Evolutionary conservation across 2,113 vertebrate genomes (phyloP).

Genomic region (Tachuris rubrigastra): DNA sequence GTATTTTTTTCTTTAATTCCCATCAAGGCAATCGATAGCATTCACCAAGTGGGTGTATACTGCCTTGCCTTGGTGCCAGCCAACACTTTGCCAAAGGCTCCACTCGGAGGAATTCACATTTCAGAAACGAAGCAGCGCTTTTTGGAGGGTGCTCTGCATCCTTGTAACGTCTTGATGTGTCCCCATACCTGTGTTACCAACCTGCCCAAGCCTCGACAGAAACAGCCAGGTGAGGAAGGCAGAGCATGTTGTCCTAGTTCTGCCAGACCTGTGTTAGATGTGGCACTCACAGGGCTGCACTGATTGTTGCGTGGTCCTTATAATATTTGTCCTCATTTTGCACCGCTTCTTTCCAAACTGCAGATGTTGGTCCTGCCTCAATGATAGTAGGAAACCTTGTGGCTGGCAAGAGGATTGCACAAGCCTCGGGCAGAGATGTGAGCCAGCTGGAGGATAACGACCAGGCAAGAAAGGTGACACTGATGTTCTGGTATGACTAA

Average conservation of each 20-base stretch:
- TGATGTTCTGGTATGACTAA: not conserved
- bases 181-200: conserved; percentile 96
- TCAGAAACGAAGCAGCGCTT: conserved; percentile 96
- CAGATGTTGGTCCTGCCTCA: conserved; percentile 95
- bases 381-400: conserved; percentile 97
- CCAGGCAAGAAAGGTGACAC: conserved; percentile 87
- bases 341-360: not conserved
- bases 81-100: conserved; percentile 95
- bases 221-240: conserved; percentile 85
- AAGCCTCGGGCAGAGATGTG: conserved; percentile 91
- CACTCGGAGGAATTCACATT: conserved; percentile 92
- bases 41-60: conserved; percentile 96
- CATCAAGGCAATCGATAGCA: conserved; percentile 92
- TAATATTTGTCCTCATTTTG: not conserved
- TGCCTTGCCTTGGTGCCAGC: conserved; percentile 95
- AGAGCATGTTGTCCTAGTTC: not conserved
- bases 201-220: conserved; percentile 93
- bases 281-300: not conserved
- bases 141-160: conserved; percentile 90
- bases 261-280: not conserved
- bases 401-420: conserved; percentile 93
- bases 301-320: not conserved
- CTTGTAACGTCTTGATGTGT: conserved; percentile 95
- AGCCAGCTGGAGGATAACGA: conserved; percentile 92
- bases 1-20: not conserved